A percentile compares a stretch with the other conserved stretches of the same genome.
Conservation (phyloP, 1,140 invertebrate genomes). For the Monochamus saltuarius region DNA sequence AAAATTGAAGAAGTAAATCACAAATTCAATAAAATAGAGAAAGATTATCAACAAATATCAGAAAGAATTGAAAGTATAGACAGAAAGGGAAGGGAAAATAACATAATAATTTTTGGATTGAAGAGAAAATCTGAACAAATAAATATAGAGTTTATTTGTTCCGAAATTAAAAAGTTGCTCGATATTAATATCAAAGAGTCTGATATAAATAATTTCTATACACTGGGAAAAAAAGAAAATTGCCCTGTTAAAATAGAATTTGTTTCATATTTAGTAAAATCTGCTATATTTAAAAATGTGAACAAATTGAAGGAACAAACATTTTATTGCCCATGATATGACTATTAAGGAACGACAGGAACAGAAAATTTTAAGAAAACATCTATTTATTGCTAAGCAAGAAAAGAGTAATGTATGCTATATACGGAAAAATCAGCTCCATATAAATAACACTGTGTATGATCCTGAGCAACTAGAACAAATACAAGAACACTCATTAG, state of each 20-base stretch:
- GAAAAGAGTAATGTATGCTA: constrained; percentile 1
- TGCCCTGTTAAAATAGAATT: not conserved
- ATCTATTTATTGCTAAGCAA: not conserved
- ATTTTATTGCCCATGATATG: not conserved
- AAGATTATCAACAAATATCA: not conserved
- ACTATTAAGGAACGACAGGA: not conserved
- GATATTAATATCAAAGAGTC: no score
- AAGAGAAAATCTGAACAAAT: no score
- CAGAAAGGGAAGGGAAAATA: not conserved
- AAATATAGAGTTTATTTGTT: no score
- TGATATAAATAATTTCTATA: no score
- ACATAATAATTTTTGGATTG: constrained; percentile 1
- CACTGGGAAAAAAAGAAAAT: no score
- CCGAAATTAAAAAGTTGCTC: no score
- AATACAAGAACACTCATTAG: not conserved
- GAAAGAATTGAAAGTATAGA: not conserved
- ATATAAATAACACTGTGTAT: not conserved
- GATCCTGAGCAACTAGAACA: not conserved
- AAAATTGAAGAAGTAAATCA: not conserved
- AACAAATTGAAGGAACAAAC: not conserved
- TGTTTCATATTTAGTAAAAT: not conserved
- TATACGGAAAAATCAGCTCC: not conserved
- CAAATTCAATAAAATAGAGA: not conserved
- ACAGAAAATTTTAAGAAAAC: not conserved
- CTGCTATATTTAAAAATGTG: not conserved